Evolutionary conservation across 1,140 invertebrate species (phyloP).

Genomic region (Cardiocondyla obscurior): DNA sequence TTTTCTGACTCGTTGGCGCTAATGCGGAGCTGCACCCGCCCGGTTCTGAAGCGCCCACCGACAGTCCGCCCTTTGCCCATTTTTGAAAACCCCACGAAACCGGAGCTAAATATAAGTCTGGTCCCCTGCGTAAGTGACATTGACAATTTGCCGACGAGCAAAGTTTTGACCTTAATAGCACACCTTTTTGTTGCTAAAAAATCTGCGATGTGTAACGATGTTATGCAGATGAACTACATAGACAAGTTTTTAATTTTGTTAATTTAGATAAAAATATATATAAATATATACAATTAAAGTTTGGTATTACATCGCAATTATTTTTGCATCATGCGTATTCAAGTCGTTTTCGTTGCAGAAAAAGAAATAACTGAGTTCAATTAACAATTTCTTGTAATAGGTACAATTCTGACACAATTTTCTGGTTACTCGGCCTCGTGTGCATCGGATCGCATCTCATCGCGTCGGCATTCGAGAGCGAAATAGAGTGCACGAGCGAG

Average conservation of each 20-base stretch:
- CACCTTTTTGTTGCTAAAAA: not conserved
- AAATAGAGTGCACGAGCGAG: conserved; percentile 68
- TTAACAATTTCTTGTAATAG: not conserved
- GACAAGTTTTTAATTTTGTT: too few species aligned
- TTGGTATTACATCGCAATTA: too few species aligned
- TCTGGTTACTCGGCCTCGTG: not conserved
- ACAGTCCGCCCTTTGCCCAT: conserved; percentile 60
- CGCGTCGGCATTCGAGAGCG: conserved; percentile 21
- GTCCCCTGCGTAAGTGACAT: conserved; percentile 35
- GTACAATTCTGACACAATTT: not conserved
- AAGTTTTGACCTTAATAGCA: conserved; percentile 27
- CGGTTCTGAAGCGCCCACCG: conserved; percentile 53
- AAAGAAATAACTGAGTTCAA: not conserved
- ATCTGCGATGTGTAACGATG: not conserved
- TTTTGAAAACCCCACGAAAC: conserved; percentile 67
- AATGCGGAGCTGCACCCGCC: conserved; percentile 61
- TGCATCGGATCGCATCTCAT: not conserved
- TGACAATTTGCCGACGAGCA: conserved; percentile 43
- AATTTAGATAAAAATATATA: conserved; percentile 15
- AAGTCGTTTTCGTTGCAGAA: not conserved
- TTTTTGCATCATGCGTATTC: not conserved
- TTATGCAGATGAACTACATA: too few species aligned
- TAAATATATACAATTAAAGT: not conserved
- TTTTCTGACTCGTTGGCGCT: conserved; percentile 73
- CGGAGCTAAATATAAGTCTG: conserved; percentile 45